Evolutionary conservation across 1,140 invertebrate genomes (phyloP), one percentile per base, ranked within the genome.

Genomic region (Macrobrachium nipponense): DNA sequence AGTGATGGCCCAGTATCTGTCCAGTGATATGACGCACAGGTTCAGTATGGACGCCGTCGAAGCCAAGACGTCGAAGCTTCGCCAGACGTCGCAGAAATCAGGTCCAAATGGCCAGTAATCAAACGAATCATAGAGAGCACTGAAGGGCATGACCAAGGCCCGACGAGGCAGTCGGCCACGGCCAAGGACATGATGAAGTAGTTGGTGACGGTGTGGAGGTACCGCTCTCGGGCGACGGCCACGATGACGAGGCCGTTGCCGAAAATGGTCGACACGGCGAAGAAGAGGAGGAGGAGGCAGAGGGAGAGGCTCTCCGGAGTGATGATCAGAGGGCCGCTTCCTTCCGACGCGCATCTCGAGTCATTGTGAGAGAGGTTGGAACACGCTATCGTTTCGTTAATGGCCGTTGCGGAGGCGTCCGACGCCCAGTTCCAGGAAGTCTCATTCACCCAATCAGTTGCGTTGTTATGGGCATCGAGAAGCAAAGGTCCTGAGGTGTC

Each of bases 1-100:
- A 14, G 97, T 98, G 83, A 99, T 99, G 66, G 98, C 98, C 95
- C 97, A 98, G 91, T 99, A 99, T 4, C 98, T 93, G 91, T 99
- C 98, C 87, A 99, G 91, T n/a, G 97, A 98, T 89, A 99, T 99
- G 0, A 98, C 98, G 91, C 98, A 99, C 10, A 99, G 92, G 92
- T 99, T 99, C 14, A 99, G 92, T 90, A 99, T 99, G 3, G 97
- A 98, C 0, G 98, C 97, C 0, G 98, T 97, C 83, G 96, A 97
- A 90, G 98, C 99, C 12, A 99, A 94, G 1, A 99, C 98, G 91
- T 99, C 98, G 72, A 99, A 91, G 0, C 97, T 98, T 73, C 98
- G 94, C 98, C 98, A 99, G 5, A 98, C 94, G 89, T 99, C 97
- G 91, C 98, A 99, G 95, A 96, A 97, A 89, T 96, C 89, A 78